Evolutionary conservation across 2,113 vertebrate genomes (phyloP).

Genomic region (Rhabdomys dilectus): DNA sequence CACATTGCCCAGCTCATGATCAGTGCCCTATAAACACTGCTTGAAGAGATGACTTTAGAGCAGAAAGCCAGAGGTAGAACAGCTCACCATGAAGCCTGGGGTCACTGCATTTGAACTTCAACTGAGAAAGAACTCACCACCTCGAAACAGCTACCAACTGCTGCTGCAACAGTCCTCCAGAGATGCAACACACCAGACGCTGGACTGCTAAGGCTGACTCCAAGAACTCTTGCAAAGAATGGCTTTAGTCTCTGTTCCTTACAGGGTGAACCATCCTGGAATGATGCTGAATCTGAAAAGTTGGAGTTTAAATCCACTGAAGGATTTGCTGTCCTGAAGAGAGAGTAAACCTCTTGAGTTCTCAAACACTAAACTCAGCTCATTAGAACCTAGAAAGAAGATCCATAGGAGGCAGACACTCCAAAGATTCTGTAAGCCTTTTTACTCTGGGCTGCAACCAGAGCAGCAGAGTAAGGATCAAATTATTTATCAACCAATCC

Average conservation of each 20-base stretch:
- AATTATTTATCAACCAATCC: not conserved
- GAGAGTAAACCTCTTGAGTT: not conserved
- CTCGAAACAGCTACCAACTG: not conserved
- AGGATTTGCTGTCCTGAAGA: not conserved
- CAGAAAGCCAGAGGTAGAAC: not conserved
- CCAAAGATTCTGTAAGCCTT: not conserved
- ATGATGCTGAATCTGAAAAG: not conserved
- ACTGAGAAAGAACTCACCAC: not conserved
- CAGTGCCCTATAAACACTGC: not conserved
- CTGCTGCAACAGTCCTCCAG: not conserved
- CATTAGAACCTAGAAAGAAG: not conserved
- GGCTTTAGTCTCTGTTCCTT: not conserved
- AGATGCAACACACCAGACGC: not conserved
- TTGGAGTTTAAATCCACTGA: not conserved
- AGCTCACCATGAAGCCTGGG: not conserved
- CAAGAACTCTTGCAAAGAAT: slow-evolving; percentile 38
- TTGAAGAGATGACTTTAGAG: not conserved
- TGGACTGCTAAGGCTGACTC: not conserved
- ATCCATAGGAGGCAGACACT: not conserved
- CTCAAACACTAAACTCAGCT: not conserved
- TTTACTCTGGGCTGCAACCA: slow-evolving; percentile 15
- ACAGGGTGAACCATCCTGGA: not conserved
- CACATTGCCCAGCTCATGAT: not conserved
- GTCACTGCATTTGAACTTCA: not conserved
- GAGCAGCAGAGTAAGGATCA: slow-evolving; percentile 54